Conservation (phyloP, 2,797 vertebrate genomes). For the Anniella stebbinsi region DNA sequence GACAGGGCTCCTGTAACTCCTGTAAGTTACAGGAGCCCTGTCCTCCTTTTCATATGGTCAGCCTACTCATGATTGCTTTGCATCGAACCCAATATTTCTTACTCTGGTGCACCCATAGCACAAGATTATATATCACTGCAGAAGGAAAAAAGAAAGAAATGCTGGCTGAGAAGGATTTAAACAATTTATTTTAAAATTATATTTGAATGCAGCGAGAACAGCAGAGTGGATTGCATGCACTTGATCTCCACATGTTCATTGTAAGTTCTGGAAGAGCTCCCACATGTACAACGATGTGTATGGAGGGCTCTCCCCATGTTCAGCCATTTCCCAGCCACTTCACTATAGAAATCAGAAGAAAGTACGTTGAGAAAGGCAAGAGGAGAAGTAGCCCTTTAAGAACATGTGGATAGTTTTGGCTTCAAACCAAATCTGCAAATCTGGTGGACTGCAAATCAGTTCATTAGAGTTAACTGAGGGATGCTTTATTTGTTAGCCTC, state of each 20-base stretch:
- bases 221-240: too few species aligned
- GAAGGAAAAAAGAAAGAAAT: conserved; percentile 38
- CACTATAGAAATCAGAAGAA: background rate
- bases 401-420: background rate
- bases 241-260: too few species aligned
- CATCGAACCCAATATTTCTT: background rate
- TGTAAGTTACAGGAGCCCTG: too few species aligned
- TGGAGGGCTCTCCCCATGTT: background rate
- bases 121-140: background rate
- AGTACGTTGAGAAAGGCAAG: background rate
- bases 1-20: too few species aligned
- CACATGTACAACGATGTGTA: too few species aligned
- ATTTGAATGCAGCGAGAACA: background rate
- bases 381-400: background rate
- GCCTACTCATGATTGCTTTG: background rate
- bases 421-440: background rate
- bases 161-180: conserved; percentile 48
- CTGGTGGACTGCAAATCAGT: background rate
- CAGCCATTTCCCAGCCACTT: background rate
- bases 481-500: background rate
- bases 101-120: background rate
- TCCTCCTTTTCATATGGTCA: too few species aligned
- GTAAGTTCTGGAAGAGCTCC: too few species aligned
- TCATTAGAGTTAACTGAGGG: background rate
- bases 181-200: background rate